A percentile compares a stretch with the other conserved stretches of the same genome.
Conservation (phyloP, 2,113 vertebrate genomes). For the Aldabrachelys gigantea region DNA sequence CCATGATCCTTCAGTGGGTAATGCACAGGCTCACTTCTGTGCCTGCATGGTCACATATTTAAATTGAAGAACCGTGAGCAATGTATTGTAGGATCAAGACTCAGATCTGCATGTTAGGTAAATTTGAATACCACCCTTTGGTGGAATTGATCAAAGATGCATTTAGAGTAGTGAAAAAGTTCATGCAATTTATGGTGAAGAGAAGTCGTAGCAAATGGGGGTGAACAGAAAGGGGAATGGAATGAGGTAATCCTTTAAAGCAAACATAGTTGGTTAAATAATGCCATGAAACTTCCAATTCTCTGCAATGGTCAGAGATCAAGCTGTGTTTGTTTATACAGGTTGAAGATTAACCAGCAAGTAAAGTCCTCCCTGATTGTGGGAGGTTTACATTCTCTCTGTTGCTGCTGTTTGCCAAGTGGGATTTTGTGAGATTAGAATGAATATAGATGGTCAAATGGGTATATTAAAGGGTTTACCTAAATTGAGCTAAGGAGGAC, state of each 20-base stretch:
- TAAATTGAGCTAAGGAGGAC: slow-evolving; percentile 10
- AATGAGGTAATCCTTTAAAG: slow-evolving; percentile 56
- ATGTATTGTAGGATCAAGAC: background rate
- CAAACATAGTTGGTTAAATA: slow-evolving; percentile 65
- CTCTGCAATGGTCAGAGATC: slow-evolving; percentile 61
- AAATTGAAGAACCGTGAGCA: rapidly evolving
- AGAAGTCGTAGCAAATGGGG: slow-evolving; percentile 10
- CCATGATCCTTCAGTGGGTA: background rate
- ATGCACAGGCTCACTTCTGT: background rate
- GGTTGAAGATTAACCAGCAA: slow-evolving; percentile 66
- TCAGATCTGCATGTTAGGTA: background rate
- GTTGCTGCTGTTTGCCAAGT: slow-evolving; percentile 63
- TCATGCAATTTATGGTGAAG: background rate
- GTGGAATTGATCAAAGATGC: background rate
- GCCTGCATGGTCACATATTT: background rate
- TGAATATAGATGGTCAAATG: slow-evolving; percentile 58
- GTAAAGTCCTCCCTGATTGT: slow-evolving; percentile 56
- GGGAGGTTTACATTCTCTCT: slow-evolving; percentile 64
- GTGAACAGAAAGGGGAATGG: background rate
- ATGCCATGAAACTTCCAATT: slow-evolving; percentile 64
- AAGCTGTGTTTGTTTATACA: slow-evolving; percentile 55
- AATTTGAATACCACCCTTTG: rapidly evolving
- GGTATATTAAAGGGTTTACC: slow-evolving; percentile 39
- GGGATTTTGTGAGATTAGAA: slow-evolving; percentile 70
- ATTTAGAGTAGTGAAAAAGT: background rate